These are phyloP conservation scores for Eupsittula cactorum DNA, from an alignment of 2,113 vertebrate species.

Conservation along the genomic window DNA sequence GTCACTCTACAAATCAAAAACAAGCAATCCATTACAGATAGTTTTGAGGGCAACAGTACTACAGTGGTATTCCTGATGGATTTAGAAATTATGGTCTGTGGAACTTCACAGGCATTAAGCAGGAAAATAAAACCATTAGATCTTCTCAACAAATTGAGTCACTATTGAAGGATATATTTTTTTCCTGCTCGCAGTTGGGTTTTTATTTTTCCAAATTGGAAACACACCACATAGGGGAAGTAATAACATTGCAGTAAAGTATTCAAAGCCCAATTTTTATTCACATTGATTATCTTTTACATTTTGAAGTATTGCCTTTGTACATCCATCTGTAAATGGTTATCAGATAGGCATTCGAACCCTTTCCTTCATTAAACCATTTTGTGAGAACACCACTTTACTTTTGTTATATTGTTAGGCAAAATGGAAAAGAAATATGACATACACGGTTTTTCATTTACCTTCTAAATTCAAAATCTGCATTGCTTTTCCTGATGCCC, in stretches of 20 bases:
- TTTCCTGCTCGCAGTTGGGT: conserved; percentile 1
- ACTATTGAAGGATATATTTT: conserved; percentile 30
- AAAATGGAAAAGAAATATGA: conserved; percentile 25
- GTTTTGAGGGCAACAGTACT: conserved; percentile 48
- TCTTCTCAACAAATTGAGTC: conserved; percentile 66
- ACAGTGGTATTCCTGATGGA: conserved; percentile 53
- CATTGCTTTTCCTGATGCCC: not conserved
- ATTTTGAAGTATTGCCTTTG: conserved; percentile 72
- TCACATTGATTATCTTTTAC: conserved; percentile 71
- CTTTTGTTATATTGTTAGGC: conserved; percentile 5
- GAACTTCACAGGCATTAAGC: conserved; percentile 64
- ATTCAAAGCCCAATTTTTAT: conserved; percentile 71
- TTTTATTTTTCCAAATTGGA: conserved; percentile 73
- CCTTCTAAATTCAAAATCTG: conserved; percentile 26
- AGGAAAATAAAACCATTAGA: conserved; percentile 73
- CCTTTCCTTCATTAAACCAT: conserved; percentile 43
- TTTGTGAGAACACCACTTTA: conserved; percentile 38
- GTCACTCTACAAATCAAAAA: conserved; percentile 75
- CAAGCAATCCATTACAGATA: conserved; percentile 63
- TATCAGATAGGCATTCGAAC: conserved; percentile 55
- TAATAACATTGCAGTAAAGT: conserved; percentile 66
- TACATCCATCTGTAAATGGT: conserved; percentile 69
- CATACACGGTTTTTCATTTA: not conserved
- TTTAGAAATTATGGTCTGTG: conserved; percentile 72
- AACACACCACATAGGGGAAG: conserved; percentile 69